Evolutionary conservation across 92 coral and sea anemone genomes (phyloP).

Genomic region (Epizoanthus illoricatus): DNA sequence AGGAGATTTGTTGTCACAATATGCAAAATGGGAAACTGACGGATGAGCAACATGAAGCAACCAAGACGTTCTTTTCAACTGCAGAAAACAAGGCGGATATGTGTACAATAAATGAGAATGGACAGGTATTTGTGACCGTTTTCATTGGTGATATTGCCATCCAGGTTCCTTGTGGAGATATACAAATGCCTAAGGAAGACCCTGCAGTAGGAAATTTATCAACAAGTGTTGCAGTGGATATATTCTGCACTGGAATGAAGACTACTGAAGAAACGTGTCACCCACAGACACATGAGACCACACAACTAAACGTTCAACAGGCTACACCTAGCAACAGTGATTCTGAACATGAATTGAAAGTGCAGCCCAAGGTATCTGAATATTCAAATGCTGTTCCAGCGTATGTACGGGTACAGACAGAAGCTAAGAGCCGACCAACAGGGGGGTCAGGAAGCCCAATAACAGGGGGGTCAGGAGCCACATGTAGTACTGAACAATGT

Average conservation of each 20-base stretch:
- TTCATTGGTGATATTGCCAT: constrained; percentile 81
- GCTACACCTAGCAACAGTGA: too few relatives aligned
- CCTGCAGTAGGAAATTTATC: background rate
- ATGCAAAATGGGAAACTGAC: too few relatives aligned
- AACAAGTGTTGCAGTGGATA: background rate
- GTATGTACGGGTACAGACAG: background rate
- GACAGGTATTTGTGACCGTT: constrained; percentile 48
- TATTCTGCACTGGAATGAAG: background rate
- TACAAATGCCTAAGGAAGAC: background rate
- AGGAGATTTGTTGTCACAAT: too few relatives aligned
- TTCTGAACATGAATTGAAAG: too few relatives aligned
- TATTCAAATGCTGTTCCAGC: too few relatives aligned
- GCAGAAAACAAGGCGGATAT: background rate
- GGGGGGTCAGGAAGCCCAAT: background rate
- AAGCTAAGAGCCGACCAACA: background rate
- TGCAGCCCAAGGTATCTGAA: too few relatives aligned
- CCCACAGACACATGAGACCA: background rate
- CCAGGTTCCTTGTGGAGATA: constrained; percentile 64
- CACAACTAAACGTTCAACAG: background rate
- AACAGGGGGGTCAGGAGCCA: background rate
- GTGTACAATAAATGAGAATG: background rate
- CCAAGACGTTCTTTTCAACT: constrained; percentile 14
- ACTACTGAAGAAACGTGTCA: background rate
- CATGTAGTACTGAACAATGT: constrained; percentile 33
- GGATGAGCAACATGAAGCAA: background rate